A percentile compares a stretch with the other conserved stretches of the same genome.
phyloP scores from a whole-genome alignment of 2,113 vertebrate species.

The Ageneiosus marmoratus region DNA sequence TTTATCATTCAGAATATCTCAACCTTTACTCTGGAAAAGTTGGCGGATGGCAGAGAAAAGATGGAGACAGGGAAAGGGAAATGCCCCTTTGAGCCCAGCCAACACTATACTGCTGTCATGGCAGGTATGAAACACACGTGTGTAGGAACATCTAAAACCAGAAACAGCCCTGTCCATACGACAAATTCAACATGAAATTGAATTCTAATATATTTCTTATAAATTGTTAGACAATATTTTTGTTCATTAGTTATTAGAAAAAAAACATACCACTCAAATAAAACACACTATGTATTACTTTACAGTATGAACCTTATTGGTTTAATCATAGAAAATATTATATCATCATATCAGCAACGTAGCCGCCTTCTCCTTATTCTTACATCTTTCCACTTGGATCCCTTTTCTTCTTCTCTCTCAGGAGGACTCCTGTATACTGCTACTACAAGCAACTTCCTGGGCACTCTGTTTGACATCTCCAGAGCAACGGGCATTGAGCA shows the following conservation, averaged over 20 bases:
- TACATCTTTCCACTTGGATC: neutral
- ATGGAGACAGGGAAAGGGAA: conserved; percentile 84
- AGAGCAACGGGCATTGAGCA: conserved; percentile 76
- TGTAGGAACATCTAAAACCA: neutral
- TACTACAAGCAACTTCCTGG: conserved; percentile 85
- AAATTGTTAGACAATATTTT: no score
- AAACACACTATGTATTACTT: neutral
- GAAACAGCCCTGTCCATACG: neutral
- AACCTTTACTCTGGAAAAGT: conserved; percentile 74
- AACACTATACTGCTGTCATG: conserved; percentile 84
- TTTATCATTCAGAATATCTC: conserved; percentile 70
- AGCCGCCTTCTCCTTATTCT: neutral
- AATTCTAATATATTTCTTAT: neutral
- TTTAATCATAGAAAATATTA: neutral
- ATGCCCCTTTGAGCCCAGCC: conserved; percentile 86
- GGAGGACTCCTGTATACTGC: conserved; percentile 81
- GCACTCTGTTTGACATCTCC: conserved; percentile 83
- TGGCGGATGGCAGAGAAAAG: conserved; percentile 63
- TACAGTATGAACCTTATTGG: neutral
- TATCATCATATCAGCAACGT: neutral
- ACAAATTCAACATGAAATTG: neutral
- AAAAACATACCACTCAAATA: neutral
- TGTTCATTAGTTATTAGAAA: no score
- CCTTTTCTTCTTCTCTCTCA: conserved; percentile 46
- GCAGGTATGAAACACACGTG: conserved; percentile 65